Evolutionary conservation across 2,113 vertebrate species (phyloP).

Genomic region (Rostratula benghalensis): DNA sequence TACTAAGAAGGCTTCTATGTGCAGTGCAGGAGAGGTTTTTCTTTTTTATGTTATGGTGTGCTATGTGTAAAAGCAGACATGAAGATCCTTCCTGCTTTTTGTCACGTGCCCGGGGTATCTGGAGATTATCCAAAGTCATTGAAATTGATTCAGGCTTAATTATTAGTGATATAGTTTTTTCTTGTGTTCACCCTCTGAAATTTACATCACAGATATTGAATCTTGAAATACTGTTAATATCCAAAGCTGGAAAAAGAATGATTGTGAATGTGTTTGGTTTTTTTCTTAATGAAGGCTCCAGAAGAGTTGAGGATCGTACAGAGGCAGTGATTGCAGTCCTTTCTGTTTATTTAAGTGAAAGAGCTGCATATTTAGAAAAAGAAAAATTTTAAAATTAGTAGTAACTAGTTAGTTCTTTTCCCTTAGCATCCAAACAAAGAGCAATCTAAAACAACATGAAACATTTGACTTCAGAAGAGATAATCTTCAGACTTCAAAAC

Average conservation of each 20-base stretch:
- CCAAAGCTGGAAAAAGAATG: not conserved
- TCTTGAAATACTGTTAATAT: not conserved
- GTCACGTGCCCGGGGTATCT: not conserved
- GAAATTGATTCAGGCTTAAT: not conserved
- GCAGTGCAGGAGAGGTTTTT: not conserved
- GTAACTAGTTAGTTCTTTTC: not conserved
- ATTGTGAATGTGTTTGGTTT: not conserved
- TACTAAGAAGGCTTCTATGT: not conserved
- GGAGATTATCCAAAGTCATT: not conserved
- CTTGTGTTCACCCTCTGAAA: not conserved
- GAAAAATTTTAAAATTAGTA: not conserved
- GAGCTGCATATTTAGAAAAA: not conserved
- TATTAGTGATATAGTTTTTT: not conserved
- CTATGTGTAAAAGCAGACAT: not conserved
- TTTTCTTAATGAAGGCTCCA: not conserved
- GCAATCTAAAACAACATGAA: not conserved
- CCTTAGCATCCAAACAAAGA: not conserved
- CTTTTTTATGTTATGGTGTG: not conserved
- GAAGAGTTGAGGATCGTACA: not conserved
- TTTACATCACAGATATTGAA: not conserved
- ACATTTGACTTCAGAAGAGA: not conserved
- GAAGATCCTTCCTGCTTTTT: not conserved
- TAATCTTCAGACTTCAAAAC: not conserved
- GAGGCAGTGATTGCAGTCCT: not conserved
- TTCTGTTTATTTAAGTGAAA: not conserved